phyloP scores from a whole-genome alignment of 2,888 invertebrate species.

The Oconnorella tubifera region DNA sequence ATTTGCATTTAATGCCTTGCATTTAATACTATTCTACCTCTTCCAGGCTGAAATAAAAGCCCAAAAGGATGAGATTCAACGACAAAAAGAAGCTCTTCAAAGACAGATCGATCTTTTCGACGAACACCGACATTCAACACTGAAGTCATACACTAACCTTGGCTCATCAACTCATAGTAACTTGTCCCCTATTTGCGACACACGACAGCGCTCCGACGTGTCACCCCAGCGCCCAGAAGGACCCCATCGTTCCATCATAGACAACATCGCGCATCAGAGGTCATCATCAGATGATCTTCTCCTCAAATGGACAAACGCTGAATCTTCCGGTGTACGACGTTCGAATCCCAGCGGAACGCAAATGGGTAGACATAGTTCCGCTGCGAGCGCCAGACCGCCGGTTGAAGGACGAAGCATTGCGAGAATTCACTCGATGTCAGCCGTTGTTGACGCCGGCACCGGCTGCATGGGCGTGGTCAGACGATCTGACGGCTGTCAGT shows the following conservation, averaged over 20 bases:
- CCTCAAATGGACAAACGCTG: background rate
- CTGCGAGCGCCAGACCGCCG: background rate
- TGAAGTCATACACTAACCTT: background rate
- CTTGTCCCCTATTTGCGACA: background rate
- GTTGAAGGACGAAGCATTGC: conserved; percentile 1
- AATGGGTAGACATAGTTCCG: background rate
- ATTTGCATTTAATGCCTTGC: too few relatives aligned
- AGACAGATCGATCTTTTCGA: conserved; percentile 61
- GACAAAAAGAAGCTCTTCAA: conserved; percentile 78
- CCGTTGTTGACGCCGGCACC: background rate
- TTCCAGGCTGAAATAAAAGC: conserved; percentile 47
- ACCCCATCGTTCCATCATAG: conserved; percentile 9
- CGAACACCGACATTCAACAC: conserved; percentile 29
- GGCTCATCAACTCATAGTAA: background rate
- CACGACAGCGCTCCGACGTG: background rate
- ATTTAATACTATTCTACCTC: background rate
- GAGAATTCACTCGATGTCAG: conserved; percentile 18
- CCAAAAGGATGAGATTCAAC: conserved; percentile 84
- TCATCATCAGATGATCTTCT: conserved; percentile 18
- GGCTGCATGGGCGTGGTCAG: background rate
- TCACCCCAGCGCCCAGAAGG: background rate
- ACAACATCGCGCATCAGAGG: conserved; percentile 7
- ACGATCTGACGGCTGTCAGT: conserved; percentile 32
- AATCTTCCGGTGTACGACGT: background rate
- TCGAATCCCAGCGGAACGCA: background rate